Evolutionary conservation across 2,113 vertebrate genomes (phyloP).

Genomic region (Tragulus kanchil): DNA sequence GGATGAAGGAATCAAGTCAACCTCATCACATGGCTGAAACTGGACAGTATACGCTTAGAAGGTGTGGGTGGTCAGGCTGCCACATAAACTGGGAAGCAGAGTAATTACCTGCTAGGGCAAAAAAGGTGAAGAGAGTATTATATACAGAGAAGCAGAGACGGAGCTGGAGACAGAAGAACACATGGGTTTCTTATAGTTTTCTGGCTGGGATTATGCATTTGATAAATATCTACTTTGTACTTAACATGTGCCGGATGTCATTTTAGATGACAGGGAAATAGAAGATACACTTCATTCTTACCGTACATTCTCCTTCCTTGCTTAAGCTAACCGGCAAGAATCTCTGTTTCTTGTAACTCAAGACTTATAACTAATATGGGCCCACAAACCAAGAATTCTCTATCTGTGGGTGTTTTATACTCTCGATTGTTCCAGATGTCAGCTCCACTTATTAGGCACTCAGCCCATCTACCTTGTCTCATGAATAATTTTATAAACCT

Average conservation of each 20-base stretch:
- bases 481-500: conserved; percentile 4
- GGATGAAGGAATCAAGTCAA: not conserved
- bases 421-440: not conserved
- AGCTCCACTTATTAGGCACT: not conserved
- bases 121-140: not conserved
- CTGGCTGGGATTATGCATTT: not conserved
- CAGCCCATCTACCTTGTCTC: not conserved
- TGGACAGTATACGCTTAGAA: not conserved
- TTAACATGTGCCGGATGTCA: not conserved
- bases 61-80: not conserved
- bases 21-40: not conserved
- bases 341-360: not conserved
- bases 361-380: not conserved
- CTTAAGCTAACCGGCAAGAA: not conserved
- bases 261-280: not conserved
- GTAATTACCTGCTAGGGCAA: not conserved
- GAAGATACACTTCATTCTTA: not conserved
- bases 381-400: conserved; percentile 8
- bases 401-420: not conserved
- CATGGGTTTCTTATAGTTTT: not conserved
- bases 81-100: not conserved
- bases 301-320: not conserved
- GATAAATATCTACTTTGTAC: not conserved
- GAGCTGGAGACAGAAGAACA: not conserved
- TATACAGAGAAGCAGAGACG: not conserved